Evolutionary conservation across 2,888 invertebrate genomes (phyloP).

Genomic region (Cabera pusaria): DNA sequence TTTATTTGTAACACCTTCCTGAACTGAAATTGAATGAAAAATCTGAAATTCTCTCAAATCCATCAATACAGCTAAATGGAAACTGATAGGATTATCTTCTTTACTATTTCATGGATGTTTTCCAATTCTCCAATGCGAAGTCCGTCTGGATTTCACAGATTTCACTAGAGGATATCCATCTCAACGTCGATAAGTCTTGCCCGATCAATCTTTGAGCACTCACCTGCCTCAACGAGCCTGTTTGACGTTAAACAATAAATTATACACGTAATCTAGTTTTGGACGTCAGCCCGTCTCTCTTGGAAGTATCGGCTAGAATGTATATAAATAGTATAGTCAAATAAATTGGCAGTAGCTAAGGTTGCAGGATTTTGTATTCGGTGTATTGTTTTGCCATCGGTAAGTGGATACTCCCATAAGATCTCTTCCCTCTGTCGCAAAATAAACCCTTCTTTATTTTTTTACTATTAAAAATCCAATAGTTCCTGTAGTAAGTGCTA

Average conservation of each 20-base stretch:
- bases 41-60: no score
- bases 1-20: no score
- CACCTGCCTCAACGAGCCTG: constrained; percentile 15
- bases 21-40: no score
- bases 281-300: constrained; percentile 47
- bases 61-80: no score
- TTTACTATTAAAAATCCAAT: no score
- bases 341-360: not conserved
- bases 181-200: constrained; percentile 12
- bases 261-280: constrained; percentile 44
- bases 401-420: no score
- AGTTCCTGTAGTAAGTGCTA: no score
- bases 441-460: no score
- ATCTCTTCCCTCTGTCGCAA: no score
- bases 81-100: no score
- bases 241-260: constrained; percentile 37
- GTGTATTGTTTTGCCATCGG: no score
- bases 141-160: constrained; percentile 8
- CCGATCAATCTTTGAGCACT: constrained; percentile 15
- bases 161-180: constrained; percentile 12
- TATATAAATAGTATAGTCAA: not conserved
- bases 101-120: constrained; percentile 1
- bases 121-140: constrained; percentile 7
- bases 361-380: not conserved
- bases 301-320: constrained; percentile 34